Percentiles rank a stretch among this genome's conserved stretches.
Evolutionary conservation across 1,140 invertebrate genomes (phyloP).

Genomic region (Brachionus rotundiformis): DNA sequence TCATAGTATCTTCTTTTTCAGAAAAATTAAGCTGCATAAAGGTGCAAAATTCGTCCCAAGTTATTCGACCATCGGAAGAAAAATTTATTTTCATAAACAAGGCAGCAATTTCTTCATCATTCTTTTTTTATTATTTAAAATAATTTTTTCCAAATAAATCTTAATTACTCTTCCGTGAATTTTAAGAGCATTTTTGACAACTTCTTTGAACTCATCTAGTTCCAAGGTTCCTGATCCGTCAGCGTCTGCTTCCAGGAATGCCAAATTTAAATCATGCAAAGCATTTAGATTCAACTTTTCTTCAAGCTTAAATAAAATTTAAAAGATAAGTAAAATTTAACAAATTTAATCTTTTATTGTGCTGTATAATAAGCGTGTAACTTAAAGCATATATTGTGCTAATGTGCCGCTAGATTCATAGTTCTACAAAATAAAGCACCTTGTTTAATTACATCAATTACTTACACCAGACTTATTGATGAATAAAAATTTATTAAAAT

Average conservation of each 20-base stretch:
- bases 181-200: slow-evolving; percentile 56
- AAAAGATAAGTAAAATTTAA: neutral
- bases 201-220: slow-evolving; percentile 60
- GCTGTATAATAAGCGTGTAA: neutral
- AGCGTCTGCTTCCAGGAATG: slow-evolving; percentile 59
- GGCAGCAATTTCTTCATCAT: slow-evolving; percentile 62
- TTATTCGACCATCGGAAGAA: slow-evolving; percentile 61
- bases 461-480: slow-evolving; percentile 38
- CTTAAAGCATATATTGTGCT: neutral
- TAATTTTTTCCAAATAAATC: neutral
- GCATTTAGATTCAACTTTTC: slow-evolving; percentile 62
- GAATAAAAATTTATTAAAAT: slow-evolving; percentile 2
- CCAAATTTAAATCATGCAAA: slow-evolving; percentile 60
- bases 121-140: slow-evolving; percentile 23
- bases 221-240: slow-evolving; percentile 60
- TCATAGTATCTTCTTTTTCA: slow-evolving; percentile 60
- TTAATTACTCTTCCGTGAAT: slow-evolving; percentile 32
- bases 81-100: slow-evolving; percentile 65
- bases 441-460: slow-evolving; percentile 53
- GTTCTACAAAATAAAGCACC: slow-evolving; percentile 49
- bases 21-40: slow-evolving; percentile 64
- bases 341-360: neutral
- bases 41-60: slow-evolving; percentile 65
- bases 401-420: neutral
- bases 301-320: slow-evolving; percentile 58